Evolutionary conservation across 2,797 vertebrate genomes (phyloP).

Genomic region (Hirundo rustica): DNA sequence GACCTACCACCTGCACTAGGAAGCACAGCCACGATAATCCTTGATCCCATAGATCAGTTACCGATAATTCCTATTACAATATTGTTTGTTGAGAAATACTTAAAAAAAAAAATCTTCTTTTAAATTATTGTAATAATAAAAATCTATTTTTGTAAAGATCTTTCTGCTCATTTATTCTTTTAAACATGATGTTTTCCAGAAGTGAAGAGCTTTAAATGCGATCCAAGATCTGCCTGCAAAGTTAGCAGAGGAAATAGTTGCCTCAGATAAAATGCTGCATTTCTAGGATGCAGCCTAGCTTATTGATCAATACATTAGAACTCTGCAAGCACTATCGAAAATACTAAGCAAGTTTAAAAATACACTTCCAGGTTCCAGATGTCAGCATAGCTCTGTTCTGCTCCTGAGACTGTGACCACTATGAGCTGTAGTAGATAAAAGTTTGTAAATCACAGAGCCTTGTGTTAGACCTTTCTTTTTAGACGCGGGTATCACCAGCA

Average conservation of each 20-base stretch:
- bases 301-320: neutral
- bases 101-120: neutral
- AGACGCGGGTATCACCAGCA: neutral
- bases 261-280: neutral
- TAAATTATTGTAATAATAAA: conserved; percentile 66
- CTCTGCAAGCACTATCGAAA: neutral
- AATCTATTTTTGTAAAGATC: conserved; percentile 60
- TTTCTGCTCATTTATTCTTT: neutral
- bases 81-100: conserved; percentile 11
- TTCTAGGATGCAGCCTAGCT: neutral
- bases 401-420: fast-evolving
- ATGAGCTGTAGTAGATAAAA: neutral
- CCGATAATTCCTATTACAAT: neutral
- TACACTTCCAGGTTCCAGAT: neutral
- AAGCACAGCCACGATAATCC: neutral
- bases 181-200: neutral
- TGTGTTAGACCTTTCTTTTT: neutral
- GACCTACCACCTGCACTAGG: neutral
- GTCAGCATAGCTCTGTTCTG: neutral
- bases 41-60: neutral
- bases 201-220: neutral
- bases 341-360: neutral
- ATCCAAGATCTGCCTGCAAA: neutral
- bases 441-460: neutral
- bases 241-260: neutral